Base-by-base conservation (phyloP, 1,140 invertebrate genomes). In the Drosophila parabipectinata region DNA sequence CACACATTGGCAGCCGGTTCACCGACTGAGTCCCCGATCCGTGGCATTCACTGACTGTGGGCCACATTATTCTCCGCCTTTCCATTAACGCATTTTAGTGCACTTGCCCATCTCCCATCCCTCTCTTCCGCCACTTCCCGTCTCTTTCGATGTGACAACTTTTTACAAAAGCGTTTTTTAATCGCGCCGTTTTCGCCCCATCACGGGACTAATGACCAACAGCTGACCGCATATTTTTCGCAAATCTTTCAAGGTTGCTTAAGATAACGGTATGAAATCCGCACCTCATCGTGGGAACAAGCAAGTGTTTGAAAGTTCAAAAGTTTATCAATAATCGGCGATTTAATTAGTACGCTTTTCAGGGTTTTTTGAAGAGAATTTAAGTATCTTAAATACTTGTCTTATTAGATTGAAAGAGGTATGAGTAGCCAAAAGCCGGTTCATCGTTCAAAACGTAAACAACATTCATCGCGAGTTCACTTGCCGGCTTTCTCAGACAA, bases 401-500 rank as follows among this genome's bases (percentile, higher is more conserved):
- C 26, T 28, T 28, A 28, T 28, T 28, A 28, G 26, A 28, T 28
- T 28, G 1, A 28, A 28, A 6, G 26, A 5, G 26, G 26, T 28
- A 28, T 28, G 26, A 21, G 21, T 21, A 21, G 26, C 4, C n/a
- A 4, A 60, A 53, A 54, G 26, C 34, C 41, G 34, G 44, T 14
- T 55, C 51, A 80, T 81, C 73, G 64, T 50, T 80, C 59, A 64
- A 77, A 85, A 87, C 56, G 62, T 87, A 85, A 85, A 88, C 82
- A 87, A 87, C 59, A 44, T 4, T 32, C 34, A 26, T n/a, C 4
- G 8, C 2, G 9, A 14, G 61, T 78, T 84, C 82, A 84, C 81
- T 85, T 75, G 61, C 81, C 81, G 81, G 81, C 80, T 77, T 84
- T 82, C 75, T 53, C 32, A 32, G 8, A 32, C 26, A 7, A 28